Percentiles rank a stretch among this genome's conserved stretches.
These are phyloP conservation scores for Rhagoletis pomonella DNA, from an alignment of 1,140 invertebrate species.

Conservation along the genomic window DNA sequence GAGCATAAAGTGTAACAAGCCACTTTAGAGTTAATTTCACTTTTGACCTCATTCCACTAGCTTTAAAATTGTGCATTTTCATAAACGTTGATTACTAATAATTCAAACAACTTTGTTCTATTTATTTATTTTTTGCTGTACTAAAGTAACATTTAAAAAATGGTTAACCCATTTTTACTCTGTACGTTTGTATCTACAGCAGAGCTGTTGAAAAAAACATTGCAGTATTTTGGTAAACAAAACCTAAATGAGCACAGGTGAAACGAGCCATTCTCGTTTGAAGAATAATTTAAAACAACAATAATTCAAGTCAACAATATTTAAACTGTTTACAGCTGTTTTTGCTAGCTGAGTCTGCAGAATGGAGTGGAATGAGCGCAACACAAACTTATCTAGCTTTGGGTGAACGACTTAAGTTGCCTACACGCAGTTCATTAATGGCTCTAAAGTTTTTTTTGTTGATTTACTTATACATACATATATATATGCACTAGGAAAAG, in stretches of 20 bases:
- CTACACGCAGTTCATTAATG: neutral
- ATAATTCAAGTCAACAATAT: neutral
- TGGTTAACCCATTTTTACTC: neutral
- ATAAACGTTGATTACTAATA: neutral
- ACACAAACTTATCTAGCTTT: neutral
- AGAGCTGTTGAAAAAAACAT: neutral
- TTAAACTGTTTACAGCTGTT: neutral
- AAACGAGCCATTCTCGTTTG: neutral
- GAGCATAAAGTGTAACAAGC: neutral
- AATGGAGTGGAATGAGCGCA: neutral
- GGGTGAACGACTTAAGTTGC: neutral
- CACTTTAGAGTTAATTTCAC: neutral
- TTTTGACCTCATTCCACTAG: neutral
- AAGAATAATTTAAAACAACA: neutral
- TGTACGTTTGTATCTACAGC: neutral
- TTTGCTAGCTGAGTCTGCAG: neutral
- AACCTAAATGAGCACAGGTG: neutral
- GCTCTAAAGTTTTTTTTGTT: neutral
- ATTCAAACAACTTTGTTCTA: too few species aligned
- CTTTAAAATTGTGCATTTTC: neutral
- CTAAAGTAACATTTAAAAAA: neutral
- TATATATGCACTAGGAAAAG: too few species aligned
- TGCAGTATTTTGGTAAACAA: conserved; percentile 21
- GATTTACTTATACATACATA: too few species aligned
- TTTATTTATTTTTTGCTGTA: too few species aligned